These are phyloP conservation scores for Drosophila arawakana DNA, from an alignment of 1,140 invertebrate genomes.

Conservation along the genomic window DNA sequence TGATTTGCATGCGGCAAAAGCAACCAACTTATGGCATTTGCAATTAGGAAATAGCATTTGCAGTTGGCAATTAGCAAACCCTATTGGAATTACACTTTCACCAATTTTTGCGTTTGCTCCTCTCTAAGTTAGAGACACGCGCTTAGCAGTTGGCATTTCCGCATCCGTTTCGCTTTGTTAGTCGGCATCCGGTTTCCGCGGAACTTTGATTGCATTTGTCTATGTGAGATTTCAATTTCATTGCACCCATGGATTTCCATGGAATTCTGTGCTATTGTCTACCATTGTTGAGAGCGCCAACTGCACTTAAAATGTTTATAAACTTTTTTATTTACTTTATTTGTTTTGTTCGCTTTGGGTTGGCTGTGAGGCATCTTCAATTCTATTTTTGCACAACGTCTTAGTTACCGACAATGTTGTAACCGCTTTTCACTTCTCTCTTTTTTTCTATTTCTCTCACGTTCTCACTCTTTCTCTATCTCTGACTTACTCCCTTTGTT, in stretches of 20 bases:
- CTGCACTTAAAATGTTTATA: conserved; percentile 79
- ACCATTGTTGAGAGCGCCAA: conserved; percentile 26
- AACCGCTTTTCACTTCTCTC: conserved; percentile 10
- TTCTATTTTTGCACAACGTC: conserved; percentile 56
- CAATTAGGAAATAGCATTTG: conserved; percentile 31
- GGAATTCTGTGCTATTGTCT: conserved; percentile 9
- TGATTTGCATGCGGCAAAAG: background rate
- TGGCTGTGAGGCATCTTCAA: conserved; percentile 45
- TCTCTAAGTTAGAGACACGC: conserved; percentile 55
- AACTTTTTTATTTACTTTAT: conserved; percentile 66
- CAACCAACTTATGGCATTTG: conserved; percentile 21
- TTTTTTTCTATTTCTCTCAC: background rate
- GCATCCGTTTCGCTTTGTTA: conserved; percentile 76
- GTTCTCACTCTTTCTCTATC: background rate
- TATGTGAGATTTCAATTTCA: conserved; percentile 71
- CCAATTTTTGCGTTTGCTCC: conserved; percentile 8
- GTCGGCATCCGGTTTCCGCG: conserved; percentile 51
- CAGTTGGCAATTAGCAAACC: conserved; percentile 27
- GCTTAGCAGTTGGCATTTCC: conserved; percentile 61
- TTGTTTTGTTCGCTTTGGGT: conserved; percentile 43
- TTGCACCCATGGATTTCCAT: conserved; percentile 61
- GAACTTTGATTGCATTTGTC: conserved; percentile 52
- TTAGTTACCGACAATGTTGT: conserved; percentile 30
- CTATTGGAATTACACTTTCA: conserved; percentile 39
- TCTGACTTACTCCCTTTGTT: background rate